Evolutionary conservation across 2,888 invertebrate species (phyloP).

Genomic region (Leucozona laternaria): DNA sequence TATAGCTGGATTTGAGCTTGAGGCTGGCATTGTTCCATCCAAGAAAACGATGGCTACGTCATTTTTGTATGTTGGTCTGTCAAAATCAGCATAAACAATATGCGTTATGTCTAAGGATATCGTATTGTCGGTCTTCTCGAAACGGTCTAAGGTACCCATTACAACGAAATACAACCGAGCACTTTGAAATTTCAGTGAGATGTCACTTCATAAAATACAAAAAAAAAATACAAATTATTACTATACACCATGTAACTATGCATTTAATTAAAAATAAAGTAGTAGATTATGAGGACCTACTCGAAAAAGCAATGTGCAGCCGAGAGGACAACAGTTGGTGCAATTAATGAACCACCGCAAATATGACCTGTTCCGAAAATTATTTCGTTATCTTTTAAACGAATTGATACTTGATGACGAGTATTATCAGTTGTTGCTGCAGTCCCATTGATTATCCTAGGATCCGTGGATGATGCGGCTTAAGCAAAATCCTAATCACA

Average conservation of each 20-base stretch:
- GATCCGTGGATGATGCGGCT: neutral
- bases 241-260: neutral
- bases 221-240: neutral
- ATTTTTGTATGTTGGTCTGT: slow-evolving; percentile 77
- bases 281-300: slow-evolving; percentile 76
- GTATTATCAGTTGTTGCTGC: slow-evolving; percentile 77
- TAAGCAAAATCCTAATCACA: neutral
- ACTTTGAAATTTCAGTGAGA: neutral
- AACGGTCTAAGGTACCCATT: slow-evolving; percentile 82
- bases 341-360: slow-evolving; percentile 80
- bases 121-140: slow-evolving; percentile 77
- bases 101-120: slow-evolving; percentile 78
- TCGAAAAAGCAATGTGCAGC: slow-evolving; percentile 82
- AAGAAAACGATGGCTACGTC: slow-evolving; percentile 80
- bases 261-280: neutral
- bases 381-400: slow-evolving; percentile 75
- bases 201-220: slow-evolving; percentile 8
- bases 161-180: slow-evolving; percentile 79
- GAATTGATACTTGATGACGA: slow-evolving; percentile 80
- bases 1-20: slow-evolving; percentile 80
- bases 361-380: slow-evolving; percentile 81
- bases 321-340: slow-evolving; percentile 78
- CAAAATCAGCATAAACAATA: slow-evolving; percentile 76
- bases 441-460: slow-evolving; percentile 79
- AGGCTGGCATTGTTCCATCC: slow-evolving; percentile 78